phyloP scores from a whole-genome alignment of 2,888 invertebrate species.

The Hirudinaria manillensis region DNA sequence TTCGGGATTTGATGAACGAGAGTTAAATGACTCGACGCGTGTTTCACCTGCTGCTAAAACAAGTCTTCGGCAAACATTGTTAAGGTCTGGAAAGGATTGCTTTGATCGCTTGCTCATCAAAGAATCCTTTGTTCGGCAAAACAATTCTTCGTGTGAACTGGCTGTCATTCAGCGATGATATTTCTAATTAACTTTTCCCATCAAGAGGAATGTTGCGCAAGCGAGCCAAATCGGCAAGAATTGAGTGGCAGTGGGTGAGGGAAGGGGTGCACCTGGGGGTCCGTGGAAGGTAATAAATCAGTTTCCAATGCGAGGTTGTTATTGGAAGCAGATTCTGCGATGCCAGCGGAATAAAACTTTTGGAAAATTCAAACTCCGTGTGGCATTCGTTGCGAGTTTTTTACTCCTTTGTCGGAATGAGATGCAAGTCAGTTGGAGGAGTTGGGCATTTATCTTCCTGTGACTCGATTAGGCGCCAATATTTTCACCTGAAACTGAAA shows the following conservation, averaged over 20 bases:
- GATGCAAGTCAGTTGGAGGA: neutral
- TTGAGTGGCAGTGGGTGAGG: neutral
- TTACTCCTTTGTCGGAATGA: too few species aligned
- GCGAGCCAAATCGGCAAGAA: neutral
- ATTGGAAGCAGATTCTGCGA: too few species aligned
- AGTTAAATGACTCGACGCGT: neutral
- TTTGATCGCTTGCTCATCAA: conserved; percentile 5
- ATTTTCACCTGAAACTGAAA: conserved; percentile 18
- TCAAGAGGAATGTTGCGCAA: neutral
- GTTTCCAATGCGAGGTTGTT: too few species aligned
- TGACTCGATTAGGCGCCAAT: conserved; percentile 13
- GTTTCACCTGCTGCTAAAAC: conserved; percentile 1
- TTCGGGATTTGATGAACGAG: too few species aligned
- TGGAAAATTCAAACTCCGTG: too few species aligned
- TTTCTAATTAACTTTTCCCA: conserved; percentile 13
- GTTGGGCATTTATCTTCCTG: conserved; percentile 2
- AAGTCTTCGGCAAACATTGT: conserved; percentile 7
- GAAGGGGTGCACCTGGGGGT: neutral
- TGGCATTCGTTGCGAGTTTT: too few species aligned
- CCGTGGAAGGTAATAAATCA: too few species aligned
- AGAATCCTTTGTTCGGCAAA: conserved; percentile 6
- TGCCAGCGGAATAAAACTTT: too few species aligned
- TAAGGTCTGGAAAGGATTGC: neutral
- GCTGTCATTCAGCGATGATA: conserved; percentile 14
- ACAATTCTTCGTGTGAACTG: conserved; percentile 15